A percentile compares a stretch with the other conserved stretches of the same genome.
These are phyloP conservation scores for Nothoprocta perdicaria DNA, from an alignment of 2,113 vertebrate species.

Conservation along the genomic window DNA sequence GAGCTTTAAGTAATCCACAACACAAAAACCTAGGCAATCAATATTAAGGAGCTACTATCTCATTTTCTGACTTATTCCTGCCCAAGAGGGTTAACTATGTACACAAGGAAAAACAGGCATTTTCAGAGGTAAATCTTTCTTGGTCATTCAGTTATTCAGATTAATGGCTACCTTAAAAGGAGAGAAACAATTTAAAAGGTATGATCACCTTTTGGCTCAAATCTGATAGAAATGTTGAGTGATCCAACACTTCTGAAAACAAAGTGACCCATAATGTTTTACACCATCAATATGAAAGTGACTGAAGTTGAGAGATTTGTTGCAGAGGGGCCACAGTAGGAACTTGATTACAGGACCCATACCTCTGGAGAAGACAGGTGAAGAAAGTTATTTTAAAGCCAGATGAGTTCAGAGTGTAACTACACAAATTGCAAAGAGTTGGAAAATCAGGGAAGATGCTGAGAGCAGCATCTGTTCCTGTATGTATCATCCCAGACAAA, in stretches of 20 bases:
- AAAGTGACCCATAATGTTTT: background rate
- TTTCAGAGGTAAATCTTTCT: background rate
- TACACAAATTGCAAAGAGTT: background rate
- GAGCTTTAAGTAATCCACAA: background rate
- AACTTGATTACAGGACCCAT: background rate
- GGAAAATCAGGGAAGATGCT: background rate
- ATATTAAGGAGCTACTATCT: background rate
- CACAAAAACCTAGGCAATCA: background rate
- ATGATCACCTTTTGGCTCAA: background rate
- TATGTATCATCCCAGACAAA: background rate
- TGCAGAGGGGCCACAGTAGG: rapidly evolving
- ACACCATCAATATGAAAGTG: background rate
- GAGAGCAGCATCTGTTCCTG: background rate
- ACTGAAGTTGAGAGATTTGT: background rate
- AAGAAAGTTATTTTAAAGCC: background rate
- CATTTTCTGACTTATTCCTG: background rate
- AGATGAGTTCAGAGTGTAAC: background rate
- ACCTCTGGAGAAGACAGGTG: background rate
- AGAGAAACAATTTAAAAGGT: background rate
- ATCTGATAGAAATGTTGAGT: background rate
- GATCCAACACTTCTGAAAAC: background rate
- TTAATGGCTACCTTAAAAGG: background rate
- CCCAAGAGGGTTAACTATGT: background rate
- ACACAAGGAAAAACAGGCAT: background rate
- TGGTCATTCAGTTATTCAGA: background rate